A percentile compares a stretch with the other conserved stretches of the same genome.
Conservation (phyloP, 1,140 invertebrate genomes). For the Archivesica marissinica region DNA sequence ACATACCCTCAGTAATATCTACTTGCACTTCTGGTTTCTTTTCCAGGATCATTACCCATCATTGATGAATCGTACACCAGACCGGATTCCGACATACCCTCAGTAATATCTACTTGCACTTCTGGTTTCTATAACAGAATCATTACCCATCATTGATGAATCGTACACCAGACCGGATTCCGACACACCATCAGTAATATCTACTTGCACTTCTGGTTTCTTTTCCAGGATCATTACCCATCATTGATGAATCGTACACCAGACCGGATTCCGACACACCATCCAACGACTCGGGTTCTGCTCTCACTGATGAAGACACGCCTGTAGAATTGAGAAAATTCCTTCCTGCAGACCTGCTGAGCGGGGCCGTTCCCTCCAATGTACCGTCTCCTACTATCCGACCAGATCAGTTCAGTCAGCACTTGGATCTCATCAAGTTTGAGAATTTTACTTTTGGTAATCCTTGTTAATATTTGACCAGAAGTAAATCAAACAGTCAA, state of each 20-base stretch:
- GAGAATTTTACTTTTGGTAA: constrained; percentile 54
- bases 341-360: constrained; percentile 70
- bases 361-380: constrained; percentile 77
- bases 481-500: too few relatives aligned
- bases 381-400: constrained; percentile 79
- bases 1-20: too few relatives aligned
- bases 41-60: too few relatives aligned
- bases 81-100: too few relatives aligned
- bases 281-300: constrained; percentile 74
- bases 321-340: constrained; percentile 24
- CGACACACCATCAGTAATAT: too few relatives aligned
- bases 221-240: constrained; percentile 43
- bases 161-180: too few relatives aligned
- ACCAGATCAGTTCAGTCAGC: constrained; percentile 61
- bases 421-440: constrained; percentile 76
- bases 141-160: too few relatives aligned
- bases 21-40: too few relatives aligned
- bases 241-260: constrained; percentile 46
- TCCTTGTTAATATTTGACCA: too few relatives aligned
- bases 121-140: too few relatives aligned
- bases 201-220: not conserved
- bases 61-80: too few relatives aligned
- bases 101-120: too few relatives aligned
- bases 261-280: constrained; percentile 66
- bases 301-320: constrained; percentile 51